Conservation (phyloP, 1,140 invertebrate genomes). For the Chironomus striatipennis region DNA sequence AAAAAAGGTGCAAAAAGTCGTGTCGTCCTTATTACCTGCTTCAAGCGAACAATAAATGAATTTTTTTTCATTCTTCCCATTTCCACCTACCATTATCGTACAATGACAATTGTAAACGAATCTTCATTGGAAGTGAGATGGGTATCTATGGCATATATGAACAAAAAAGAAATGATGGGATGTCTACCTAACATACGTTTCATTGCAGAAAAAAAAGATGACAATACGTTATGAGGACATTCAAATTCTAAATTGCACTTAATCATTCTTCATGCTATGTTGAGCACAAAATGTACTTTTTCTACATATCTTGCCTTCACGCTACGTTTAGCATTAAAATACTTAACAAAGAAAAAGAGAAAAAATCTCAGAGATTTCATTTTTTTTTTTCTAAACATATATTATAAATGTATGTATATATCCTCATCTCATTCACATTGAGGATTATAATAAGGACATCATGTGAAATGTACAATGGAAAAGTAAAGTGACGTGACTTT, state of each 20-base stretch:
- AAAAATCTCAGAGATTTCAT: no score
- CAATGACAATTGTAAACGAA: no score
- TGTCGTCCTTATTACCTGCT: background rate
- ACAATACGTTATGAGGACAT: conserved; percentile 4
- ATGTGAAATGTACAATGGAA: background rate
- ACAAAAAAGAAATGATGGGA: no score
- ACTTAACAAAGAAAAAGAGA: no score
- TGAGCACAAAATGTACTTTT: no score
- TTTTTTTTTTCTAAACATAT: no score
- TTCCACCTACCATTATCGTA: background rate
- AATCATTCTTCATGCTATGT: background rate
- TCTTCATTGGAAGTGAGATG: no score
- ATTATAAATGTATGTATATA: no score
- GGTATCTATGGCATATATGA: no score
- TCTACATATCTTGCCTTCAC: no score
- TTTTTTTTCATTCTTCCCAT: background rate
- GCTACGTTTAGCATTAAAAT: no score
- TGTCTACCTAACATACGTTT: background rate
- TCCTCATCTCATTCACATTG: no score
- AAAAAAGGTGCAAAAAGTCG: background rate
- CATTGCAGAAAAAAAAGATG: background rate
- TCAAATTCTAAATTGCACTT: conserved; percentile 8
- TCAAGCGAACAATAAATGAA: background rate
- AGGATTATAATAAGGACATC: conserved; percentile 19
- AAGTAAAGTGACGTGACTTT: conserved; percentile 11